Conservation (phyloP, 2,888 invertebrate species). For the Temnothorax ravouxi region DNA sequence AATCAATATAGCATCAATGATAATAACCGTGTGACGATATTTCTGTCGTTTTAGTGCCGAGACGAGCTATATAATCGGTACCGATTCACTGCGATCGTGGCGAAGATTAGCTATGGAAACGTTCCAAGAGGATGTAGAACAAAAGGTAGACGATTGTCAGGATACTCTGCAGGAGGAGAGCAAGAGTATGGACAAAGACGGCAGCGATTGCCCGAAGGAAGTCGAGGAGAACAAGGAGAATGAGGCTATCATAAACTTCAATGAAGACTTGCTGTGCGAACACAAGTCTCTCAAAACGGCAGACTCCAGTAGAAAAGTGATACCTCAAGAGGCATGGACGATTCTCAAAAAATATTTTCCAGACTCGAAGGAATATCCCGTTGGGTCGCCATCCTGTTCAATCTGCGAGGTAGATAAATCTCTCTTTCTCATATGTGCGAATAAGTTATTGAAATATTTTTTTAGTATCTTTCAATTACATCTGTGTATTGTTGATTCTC, state of each 20-base stretch:
- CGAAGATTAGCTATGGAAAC: slow-evolving; percentile 86
- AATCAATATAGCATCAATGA: background rate
- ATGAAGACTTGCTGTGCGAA: slow-evolving; percentile 88
- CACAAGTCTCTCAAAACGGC: slow-evolving; percentile 86
- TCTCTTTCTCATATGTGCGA: background rate
- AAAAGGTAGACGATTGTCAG: slow-evolving; percentile 74
- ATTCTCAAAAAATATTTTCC: slow-evolving; percentile 87
- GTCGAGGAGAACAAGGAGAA: slow-evolving; percentile 76
- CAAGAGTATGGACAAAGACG: slow-evolving; percentile 72
- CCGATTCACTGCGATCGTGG: slow-evolving; percentile 88
- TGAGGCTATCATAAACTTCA: slow-evolving; percentile 86
- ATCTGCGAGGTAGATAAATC: slow-evolving; percentile 79
- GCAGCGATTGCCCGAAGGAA: slow-evolving; percentile 72
- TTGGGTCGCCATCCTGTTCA: slow-evolving; percentile 81
- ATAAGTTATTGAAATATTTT: slow-evolving; percentile 8
- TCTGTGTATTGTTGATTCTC: background rate
- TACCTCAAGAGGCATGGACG: slow-evolving; percentile 87
- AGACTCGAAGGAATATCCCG: slow-evolving; percentile 83
- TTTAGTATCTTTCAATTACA: background rate
- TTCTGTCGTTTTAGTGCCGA: slow-evolving; percentile 64
- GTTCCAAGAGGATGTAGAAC: slow-evolving; percentile 79
- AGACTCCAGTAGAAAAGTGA: slow-evolving; percentile 85
- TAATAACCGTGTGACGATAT: background rate
- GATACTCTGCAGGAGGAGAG: slow-evolving; percentile 59
- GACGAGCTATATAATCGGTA: slow-evolving; percentile 87